Conservation (phyloP, 2,113 vertebrate species). For the Dryoscopus gambensis region DNA sequence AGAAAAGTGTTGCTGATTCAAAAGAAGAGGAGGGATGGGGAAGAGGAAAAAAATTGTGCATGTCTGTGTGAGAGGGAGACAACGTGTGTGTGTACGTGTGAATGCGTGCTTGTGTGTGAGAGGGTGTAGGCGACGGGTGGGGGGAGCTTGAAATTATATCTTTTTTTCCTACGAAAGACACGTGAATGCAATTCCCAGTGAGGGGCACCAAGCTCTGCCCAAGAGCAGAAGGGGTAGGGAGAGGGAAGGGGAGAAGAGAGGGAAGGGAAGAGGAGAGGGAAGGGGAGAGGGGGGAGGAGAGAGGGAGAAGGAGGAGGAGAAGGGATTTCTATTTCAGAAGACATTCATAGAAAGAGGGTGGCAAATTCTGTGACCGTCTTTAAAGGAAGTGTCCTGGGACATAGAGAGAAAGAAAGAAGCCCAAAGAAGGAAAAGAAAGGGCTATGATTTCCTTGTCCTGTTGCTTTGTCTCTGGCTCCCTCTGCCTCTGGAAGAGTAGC, state of each 20-base stretch:
- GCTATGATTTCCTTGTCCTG: slow-evolving; percentile 61
- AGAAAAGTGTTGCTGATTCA: neutral
- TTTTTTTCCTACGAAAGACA: neutral
- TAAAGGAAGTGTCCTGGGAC: slow-evolving; percentile 36
- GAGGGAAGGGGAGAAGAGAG: neutral
- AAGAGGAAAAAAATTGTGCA: neutral
- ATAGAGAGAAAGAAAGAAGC: neutral
- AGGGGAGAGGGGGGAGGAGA: neutral
- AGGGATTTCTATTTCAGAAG: neutral
- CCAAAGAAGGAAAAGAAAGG: slow-evolving; percentile 39
- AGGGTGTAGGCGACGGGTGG: neutral
- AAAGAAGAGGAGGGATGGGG: neutral
- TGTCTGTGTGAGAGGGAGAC: neutral
- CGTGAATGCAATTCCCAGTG: neutral
- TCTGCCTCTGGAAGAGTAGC: slow-evolving; percentile 55
- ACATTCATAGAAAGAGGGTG: neutral
- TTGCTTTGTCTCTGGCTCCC: slow-evolving; percentile 55
- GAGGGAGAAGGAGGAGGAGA: neutral
- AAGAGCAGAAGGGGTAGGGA: neutral
- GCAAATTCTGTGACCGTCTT: slow-evolving; percentile 20
- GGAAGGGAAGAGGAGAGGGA: neutral
- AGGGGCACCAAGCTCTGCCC: neutral
- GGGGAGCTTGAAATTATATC: neutral
- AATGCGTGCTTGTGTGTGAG: neutral
- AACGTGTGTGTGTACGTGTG: neutral